These are phyloP conservation scores for Hartigia nigra DNA, from an alignment of 2,888 invertebrate species.

Conservation along the genomic window DNA sequence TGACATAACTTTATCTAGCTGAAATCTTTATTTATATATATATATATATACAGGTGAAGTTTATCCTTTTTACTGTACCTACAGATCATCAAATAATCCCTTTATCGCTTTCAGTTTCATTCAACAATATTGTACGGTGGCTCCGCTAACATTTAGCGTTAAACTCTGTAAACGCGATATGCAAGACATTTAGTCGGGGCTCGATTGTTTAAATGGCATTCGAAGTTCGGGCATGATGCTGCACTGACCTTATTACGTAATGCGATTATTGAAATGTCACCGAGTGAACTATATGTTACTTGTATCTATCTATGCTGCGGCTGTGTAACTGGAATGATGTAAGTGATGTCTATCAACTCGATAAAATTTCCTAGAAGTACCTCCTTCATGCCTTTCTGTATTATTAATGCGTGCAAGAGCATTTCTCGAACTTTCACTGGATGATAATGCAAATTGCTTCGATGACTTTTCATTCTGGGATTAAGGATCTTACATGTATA, in stretches of 20 bases:
- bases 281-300: conserved; percentile 37
- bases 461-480: neutral
- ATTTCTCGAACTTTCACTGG: neutral
- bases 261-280: conserved; percentile 51
- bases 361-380: neutral
- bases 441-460: neutral
- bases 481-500: neutral
- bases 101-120: neutral
- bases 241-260: conserved; percentile 45
- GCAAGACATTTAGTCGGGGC: neutral
- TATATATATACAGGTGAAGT: neutral
- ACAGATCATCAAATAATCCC: neutral
- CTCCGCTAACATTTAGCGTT: neutral
- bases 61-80: neutral
- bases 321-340: neutral
- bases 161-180: neutral
- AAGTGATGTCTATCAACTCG: neutral
- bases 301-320: neutral
- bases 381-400: neutral
- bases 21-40: neutral
- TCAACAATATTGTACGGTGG: neutral
- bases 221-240: conserved; percentile 7
- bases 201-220: conserved; percentile 20
- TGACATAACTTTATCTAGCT: neutral
- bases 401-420: neutral